Percentiles rank a stretch among this genome's conserved stretches.
Conservation (phyloP, 2,888 invertebrate species). For the Synergus japonicus region DNA sequence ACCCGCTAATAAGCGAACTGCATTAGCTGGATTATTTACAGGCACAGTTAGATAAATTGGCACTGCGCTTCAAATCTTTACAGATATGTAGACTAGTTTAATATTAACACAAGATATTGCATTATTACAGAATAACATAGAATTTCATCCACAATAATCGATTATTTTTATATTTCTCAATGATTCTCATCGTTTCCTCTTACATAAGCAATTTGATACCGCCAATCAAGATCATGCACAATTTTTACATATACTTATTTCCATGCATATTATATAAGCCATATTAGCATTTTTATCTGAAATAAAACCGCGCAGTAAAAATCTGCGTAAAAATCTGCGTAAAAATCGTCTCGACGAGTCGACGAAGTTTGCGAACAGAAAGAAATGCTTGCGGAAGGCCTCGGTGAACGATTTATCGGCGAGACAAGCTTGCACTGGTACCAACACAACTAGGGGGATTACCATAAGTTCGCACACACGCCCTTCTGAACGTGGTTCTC, state of each 20-base stretch:
- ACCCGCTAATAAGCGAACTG: conserved; percentile 21
- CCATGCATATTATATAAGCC: neutral
- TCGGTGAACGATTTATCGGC: conserved; percentile 55
- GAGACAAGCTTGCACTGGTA: conserved; percentile 58
- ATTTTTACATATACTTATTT: neutral
- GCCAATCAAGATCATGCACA: neutral
- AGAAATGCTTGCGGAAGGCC: conserved; percentile 54
- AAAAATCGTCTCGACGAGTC: conserved; percentile 1
- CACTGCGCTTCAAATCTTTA: neutral
- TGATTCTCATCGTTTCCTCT: too few relatives aligned
- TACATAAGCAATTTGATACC: neutral
- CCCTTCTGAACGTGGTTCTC: conserved; percentile 54
- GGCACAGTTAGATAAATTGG: conserved; percentile 1
- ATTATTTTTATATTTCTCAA: neutral
- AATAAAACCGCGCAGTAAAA: conserved; percentile 4
- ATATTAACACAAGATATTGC: neutral
- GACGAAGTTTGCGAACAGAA: conserved; percentile 36
- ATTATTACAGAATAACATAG: neutral
- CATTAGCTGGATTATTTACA: conserved; percentile 23
- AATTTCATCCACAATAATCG: neutral
- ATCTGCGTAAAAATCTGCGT: neutral
- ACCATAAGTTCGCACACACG: conserved; percentile 58
- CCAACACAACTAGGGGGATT: conserved; percentile 56
- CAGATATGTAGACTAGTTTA: neutral
- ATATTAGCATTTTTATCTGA: neutral